These are phyloP conservation scores for Whitmania pigra DNA, from an alignment of 1,140 invertebrate species.

Conservation along the genomic window DNA sequence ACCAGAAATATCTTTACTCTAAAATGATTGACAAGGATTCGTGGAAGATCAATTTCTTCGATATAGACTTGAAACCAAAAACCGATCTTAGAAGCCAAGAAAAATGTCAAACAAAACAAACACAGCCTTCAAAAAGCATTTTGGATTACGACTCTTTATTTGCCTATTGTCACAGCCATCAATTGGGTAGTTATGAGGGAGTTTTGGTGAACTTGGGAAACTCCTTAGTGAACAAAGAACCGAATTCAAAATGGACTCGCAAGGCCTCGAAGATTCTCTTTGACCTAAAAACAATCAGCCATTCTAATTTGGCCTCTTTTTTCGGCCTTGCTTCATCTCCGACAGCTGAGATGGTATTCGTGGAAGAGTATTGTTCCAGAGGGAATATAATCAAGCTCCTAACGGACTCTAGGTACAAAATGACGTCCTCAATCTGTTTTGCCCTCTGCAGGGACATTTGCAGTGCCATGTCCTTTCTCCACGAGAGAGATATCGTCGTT, in stretches of 20 bases:
- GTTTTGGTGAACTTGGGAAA: not conserved
- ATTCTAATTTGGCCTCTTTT: conserved; percentile 31
- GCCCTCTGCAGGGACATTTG: conserved; percentile 29
- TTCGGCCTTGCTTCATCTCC: conserved; percentile 31
- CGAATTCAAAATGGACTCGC: not conserved
- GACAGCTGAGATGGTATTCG: conserved; percentile 22
- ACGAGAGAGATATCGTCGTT: conserved; percentile 29
- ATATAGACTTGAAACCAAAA: conserved; percentile 22
- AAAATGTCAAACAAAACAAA: not conserved
- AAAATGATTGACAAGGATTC: conserved; percentile 30
- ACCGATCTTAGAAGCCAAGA: not conserved
- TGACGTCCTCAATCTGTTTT: conserved; percentile 30
- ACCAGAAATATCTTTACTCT: conserved; percentile 23
- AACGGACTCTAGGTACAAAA: conserved; percentile 28
- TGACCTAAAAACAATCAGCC: conserved; percentile 25
- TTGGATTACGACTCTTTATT: not conserved
- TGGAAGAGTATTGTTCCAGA: conserved; percentile 29
- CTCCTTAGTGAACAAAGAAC: not conserved
- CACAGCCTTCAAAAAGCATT: not conserved
- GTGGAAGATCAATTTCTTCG: conserved; percentile 33
- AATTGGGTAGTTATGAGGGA: not conserved
- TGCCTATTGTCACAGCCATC: not conserved
- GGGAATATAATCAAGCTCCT: conserved; percentile 31
- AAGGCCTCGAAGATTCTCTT: not conserved
- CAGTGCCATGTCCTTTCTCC: conserved; percentile 31